phyloP scores from a whole-genome alignment of 2,113 vertebrate genomes.

The Pandion haliaetus region DNA sequence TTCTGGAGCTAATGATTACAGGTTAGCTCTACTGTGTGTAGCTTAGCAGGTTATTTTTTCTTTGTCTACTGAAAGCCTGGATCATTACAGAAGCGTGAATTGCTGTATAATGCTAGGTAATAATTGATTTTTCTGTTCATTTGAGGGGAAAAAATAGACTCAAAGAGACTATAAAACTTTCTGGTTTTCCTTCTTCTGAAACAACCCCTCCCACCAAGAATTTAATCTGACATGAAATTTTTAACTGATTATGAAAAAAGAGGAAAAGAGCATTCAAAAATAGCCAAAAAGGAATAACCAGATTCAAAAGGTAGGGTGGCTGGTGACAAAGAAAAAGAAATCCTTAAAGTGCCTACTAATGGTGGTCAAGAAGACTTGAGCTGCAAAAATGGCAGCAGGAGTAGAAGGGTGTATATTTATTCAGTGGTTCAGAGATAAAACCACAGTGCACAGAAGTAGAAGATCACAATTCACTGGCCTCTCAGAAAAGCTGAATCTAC shows the following conservation, averaged over 20 bases:
- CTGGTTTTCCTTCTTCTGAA: background rate
- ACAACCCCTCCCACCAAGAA: background rate
- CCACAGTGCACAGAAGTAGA: background rate
- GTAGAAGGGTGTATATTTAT: background rate
- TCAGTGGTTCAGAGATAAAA: background rate
- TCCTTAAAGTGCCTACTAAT: background rate
- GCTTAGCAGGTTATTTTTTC: background rate
- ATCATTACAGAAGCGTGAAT: background rate
- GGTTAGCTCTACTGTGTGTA: background rate
- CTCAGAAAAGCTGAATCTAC: background rate
- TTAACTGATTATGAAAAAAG: background rate
- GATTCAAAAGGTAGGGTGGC: background rate
- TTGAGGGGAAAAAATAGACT: background rate
- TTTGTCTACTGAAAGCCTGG: background rate
- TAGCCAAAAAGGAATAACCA: background rate
- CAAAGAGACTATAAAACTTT: background rate
- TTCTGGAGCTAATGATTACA: background rate
- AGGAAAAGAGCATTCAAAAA: background rate
- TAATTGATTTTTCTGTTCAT: constrained; percentile 9
- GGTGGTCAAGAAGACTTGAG: background rate
- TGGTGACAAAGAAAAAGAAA: background rate
- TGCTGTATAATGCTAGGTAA: background rate
- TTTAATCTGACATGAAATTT: background rate
- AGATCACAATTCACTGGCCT: fast-evolving
- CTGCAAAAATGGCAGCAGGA: background rate